These are phyloP conservation scores for Ceramica pisi DNA, from an alignment of 2,888 invertebrate species.

Conservation along the genomic window DNA sequence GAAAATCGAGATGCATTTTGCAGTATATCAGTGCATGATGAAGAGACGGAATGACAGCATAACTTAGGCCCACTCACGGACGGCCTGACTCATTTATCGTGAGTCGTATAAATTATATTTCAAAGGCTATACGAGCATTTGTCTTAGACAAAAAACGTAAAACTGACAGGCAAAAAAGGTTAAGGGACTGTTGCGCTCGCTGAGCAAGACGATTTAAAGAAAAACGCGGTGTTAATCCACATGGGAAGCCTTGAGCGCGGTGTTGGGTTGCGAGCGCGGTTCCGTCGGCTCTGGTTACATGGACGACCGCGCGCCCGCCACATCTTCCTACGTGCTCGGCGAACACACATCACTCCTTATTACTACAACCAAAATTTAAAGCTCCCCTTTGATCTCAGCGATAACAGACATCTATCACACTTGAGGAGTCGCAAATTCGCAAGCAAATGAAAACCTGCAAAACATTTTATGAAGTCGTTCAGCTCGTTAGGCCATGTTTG, in stretches of 20 bases:
- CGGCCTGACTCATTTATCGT: constrained; percentile 65
- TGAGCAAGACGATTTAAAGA: constrained; percentile 76
- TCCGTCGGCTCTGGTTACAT: constrained; percentile 81
- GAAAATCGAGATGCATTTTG: constrained; percentile 87
- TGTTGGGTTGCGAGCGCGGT: constrained; percentile 78
- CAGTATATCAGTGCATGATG: constrained; percentile 77
- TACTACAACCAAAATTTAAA: constrained; percentile 55
- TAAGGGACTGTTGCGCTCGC: constrained; percentile 62
- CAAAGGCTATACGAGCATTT: constrained; percentile 46
- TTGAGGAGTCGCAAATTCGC: constrained; percentile 45
- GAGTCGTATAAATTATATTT: constrained; percentile 53
- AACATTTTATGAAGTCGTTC: constrained; percentile 75
- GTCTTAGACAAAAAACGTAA: constrained; percentile 44
- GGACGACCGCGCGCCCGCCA: constrained; percentile 78
- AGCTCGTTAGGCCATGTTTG: constrained; percentile 78
- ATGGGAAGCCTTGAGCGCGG: constrained; percentile 87
- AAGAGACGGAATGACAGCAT: constrained; percentile 77
- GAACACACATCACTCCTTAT: constrained; percentile 64
- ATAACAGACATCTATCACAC: constrained; percentile 44
- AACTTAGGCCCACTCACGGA: constrained; percentile 69
- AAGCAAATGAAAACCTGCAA: constrained; percentile 69
- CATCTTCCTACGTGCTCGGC: constrained; percentile 75
- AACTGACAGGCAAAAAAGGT: constrained; percentile 59
- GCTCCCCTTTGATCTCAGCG: constrained; percentile 44
- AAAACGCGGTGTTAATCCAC: constrained; percentile 83